phyloP scores from a whole-genome alignment of 2,113 vertebrate species.

The Apistogramma diplotaenia region DNA sequence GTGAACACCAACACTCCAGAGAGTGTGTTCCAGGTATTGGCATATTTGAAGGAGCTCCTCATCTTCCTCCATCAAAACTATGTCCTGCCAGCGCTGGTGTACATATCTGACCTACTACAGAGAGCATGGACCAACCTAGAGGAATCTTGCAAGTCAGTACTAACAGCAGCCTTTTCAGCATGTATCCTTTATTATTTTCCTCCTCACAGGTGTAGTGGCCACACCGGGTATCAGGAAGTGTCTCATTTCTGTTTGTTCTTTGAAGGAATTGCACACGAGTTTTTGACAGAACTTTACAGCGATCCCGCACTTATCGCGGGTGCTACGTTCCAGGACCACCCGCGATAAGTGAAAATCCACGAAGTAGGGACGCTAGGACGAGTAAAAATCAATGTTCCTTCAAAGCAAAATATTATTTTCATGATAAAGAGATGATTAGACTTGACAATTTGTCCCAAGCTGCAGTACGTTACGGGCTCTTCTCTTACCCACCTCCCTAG shows the following conservation, averaged over 20 bases:
- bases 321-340: too few relatives aligned
- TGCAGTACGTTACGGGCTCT: too few relatives aligned
- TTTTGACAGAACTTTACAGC: too few relatives aligned
- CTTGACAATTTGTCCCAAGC: not conserved
- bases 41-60: constrained; percentile 80
- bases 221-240: not conserved
- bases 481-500: too few relatives aligned
- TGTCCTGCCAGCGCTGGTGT: constrained; percentile 78
- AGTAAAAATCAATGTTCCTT: too few relatives aligned
- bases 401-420: not conserved
- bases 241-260: not conserved
- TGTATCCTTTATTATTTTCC: not conserved
- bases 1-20: constrained; percentile 81
- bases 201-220: not conserved
- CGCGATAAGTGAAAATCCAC: too few relatives aligned
- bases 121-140: constrained; percentile 80
- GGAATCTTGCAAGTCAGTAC: constrained; percentile 88
- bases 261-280: not conserved
- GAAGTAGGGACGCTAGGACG: too few relatives aligned
- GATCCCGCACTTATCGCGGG: too few relatives aligned
- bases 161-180: not conserved
- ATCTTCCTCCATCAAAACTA: constrained; percentile 79
- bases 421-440: not conserved
- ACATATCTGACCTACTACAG: constrained; percentile 64
- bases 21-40: constrained; percentile 72